Evolutionary conservation across 1,140 invertebrate genomes (phyloP), one percentile per base, ranked within the genome.

Genomic region (Dinothrombium tinctorium): DNA sequence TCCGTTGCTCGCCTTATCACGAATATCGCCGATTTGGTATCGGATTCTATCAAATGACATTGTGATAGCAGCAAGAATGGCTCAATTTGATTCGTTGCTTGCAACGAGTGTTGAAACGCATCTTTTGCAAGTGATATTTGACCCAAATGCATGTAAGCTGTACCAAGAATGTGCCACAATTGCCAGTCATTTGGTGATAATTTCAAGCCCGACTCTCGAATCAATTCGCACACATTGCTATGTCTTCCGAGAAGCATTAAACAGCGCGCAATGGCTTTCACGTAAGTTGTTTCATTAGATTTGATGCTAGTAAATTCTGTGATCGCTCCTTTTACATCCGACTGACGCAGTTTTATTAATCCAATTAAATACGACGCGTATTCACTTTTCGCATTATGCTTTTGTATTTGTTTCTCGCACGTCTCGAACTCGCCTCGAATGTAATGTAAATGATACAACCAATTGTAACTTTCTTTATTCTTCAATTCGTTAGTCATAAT

Each of bases 391-490:
- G 74, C 75, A 35, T 70, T 61, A 31, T 69, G 71, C 45, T 68
- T 66, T 31, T 62, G 58, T 32, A 83, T 57, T 54, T 81, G 73
- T 44, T 74, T 65, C 50, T 72, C 68, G 50, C 79, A 83, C 14
- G 66, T 61, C 29, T 67, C 65, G 57, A 71, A 82, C 49, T 86
- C 79, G 46, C 75, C 72, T n/a, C 76, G 63, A 11, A 74, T 69
- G 58, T 76, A 84, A 54, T 78, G 72, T 38, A 75, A 64, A 59
- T 86, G 76, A 25, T 84, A 67, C 37, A 86, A 56, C 81, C 81
- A 87, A 56, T 86, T 83, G 31, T 70, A 62, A 41, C 68, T 62
- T 50, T 80, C 76, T 48, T 74, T 59, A 17, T 70, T 61, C 33
- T 68, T 61, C 22, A 73, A 57, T 48, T 73, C 71, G n/a, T n/a